Evolutionary conservation across 2,797 vertebrate species (phyloP).

Genomic region (Kryptolebias ocellatus): DNA sequence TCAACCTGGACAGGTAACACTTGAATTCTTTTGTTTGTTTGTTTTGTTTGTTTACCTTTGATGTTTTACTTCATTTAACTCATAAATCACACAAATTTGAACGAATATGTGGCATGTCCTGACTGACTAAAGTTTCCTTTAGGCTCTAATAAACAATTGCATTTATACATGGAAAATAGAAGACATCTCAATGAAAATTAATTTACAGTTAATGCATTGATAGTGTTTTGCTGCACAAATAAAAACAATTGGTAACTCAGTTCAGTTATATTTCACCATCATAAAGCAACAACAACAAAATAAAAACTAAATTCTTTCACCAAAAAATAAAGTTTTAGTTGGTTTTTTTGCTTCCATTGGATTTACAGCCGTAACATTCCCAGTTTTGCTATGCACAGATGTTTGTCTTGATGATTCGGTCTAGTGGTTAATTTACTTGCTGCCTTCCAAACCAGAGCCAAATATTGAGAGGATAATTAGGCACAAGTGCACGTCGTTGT

Average conservation of each 20-base stretch:
- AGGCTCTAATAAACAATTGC: too few species aligned
- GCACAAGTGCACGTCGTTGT: constrained; percentile 59
- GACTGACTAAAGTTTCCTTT: not conserved
- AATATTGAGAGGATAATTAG: constrained; percentile 65
- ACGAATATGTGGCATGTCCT: not conserved
- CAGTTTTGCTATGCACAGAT: constrained; percentile 33
- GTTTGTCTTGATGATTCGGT: constrained; percentile 46
- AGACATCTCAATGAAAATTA: too few species aligned
- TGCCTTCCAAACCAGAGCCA: constrained; percentile 45
- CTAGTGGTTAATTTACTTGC: constrained; percentile 41
- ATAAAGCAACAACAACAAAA: not conserved
- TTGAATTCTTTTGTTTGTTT: constrained; percentile 8
- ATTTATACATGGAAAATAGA: too few species aligned
- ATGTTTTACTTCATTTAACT: constrained; percentile 9
- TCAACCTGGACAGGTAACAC: constrained; percentile 92
- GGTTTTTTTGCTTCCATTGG: constrained; percentile 20
- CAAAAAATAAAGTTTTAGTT: constrained; percentile 1
- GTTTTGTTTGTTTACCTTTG: constrained; percentile 11
- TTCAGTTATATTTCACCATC: constrained; percentile 15
- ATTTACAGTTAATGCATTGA: not conserved
- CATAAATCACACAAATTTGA: not conserved
- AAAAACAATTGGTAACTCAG: not conserved
- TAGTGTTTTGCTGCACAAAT: not conserved
- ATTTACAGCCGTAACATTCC: constrained; percentile 34
- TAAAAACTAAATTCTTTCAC: not conserved